A percentile compares a stretch with the other conserved stretches of the same genome.
Evolutionary conservation across 2,113 vertebrate species (phyloP).

Genomic region (Syngnathoides biaculeatus): DNA sequence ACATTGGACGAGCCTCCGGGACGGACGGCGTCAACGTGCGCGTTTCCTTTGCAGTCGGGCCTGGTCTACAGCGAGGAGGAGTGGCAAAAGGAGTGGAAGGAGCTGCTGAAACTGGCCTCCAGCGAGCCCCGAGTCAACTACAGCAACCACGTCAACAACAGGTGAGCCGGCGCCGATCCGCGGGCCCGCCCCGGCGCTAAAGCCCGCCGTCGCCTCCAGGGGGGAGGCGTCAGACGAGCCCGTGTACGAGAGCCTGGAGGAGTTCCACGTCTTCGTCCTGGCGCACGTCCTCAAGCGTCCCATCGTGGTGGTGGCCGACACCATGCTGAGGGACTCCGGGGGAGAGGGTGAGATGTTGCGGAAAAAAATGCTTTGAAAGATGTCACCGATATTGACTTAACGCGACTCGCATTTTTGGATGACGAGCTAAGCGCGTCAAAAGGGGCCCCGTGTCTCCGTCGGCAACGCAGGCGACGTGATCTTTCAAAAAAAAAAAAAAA

Average conservation of each 20-base stretch:
- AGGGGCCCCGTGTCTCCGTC: too few relatives aligned
- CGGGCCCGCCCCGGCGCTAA: not conserved
- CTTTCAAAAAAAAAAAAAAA: too few relatives aligned
- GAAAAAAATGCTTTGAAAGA: too few relatives aligned
- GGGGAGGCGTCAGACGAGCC: slow-evolving; percentile 88
- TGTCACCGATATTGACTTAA: too few relatives aligned
- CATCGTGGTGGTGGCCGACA: slow-evolving; percentile 95
- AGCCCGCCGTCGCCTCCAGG: slow-evolving; percentile 52
- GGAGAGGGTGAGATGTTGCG: slow-evolving; percentile 81
- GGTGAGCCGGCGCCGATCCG: slow-evolving; percentile 61
- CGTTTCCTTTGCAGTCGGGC: slow-evolving; percentile 78
- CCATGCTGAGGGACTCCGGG: slow-evolving; percentile 94
- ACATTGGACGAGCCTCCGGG: too few relatives aligned
- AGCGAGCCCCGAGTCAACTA: slow-evolving; percentile 89
- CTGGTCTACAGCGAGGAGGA: slow-evolving; percentile 96
- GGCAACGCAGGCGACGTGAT: too few relatives aligned
- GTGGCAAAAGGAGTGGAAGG: slow-evolving; percentile 98
- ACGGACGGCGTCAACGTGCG: not conserved
- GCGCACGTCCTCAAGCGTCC: slow-evolving; percentile 90
- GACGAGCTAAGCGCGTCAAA: too few relatives aligned
- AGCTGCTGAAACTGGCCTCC: slow-evolving; percentile 87
- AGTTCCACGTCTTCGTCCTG: slow-evolving; percentile 94
- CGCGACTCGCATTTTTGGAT: too few relatives aligned
- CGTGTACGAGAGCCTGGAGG: slow-evolving; percentile 94
- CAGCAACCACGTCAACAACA: slow-evolving; percentile 78